Evolutionary conservation across 2,888 invertebrate genomes (phyloP).

Genomic region (Cynaeus angustus): DNA sequence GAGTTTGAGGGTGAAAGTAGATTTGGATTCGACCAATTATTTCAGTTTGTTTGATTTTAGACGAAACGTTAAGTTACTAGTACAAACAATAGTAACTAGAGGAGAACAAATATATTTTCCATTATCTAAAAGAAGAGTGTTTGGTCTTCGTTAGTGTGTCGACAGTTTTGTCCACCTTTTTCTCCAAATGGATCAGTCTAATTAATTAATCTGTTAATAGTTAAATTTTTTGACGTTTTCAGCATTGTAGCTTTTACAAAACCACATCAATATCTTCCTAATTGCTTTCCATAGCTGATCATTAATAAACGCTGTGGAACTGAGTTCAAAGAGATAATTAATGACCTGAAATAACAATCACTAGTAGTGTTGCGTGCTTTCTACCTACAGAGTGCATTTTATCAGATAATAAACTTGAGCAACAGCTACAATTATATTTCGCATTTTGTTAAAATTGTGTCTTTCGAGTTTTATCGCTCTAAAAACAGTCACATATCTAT

Average conservation of each 20-base stretch:
- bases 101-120: too few relatives aligned
- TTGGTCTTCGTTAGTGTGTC: too few relatives aligned
- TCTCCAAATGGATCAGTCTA: background rate
- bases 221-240: constrained; percentile 1
- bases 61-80: background rate
- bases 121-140: too few relatives aligned
- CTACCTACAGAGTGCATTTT: constrained; percentile 16
- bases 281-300: constrained; percentile 14
- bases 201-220: constrained; percentile 1
- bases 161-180: too few relatives aligned
- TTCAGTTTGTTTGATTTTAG: background rate
- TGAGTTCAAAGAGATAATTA: constrained; percentile 28
- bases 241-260: background rate
- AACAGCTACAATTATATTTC: constrained; percentile 9
- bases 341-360: constrained; percentile 21
- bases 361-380: constrained; percentile 19
- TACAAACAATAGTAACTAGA: too few relatives aligned
- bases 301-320: constrained; percentile 11
- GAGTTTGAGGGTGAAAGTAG: background rate
- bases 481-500: background rate
- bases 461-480: background rate
- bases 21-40: background rate
- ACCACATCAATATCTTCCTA: constrained; percentile 11
- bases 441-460: background rate
- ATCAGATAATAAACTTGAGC: constrained; percentile 22